These are phyloP conservation scores for Troglohyphantes excavatus DNA, from an alignment of 2,888 invertebrate species.

Conservation along the genomic window DNA sequence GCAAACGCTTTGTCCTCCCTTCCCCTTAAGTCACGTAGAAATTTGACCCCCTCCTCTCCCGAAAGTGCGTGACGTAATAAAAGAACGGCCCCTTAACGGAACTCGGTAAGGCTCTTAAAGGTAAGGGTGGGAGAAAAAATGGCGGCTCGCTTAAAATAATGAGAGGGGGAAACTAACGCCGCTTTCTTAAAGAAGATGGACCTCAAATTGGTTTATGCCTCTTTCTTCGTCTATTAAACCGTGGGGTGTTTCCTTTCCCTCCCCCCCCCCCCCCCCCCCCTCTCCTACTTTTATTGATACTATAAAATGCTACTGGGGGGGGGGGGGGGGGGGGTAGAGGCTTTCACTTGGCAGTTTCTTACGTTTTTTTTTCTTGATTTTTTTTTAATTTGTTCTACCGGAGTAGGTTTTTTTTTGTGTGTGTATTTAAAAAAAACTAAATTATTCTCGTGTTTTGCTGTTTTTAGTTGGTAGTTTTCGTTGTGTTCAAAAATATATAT, in stretches of 20 bases:
- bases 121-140: background rate
- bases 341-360: conserved; percentile 31
- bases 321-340: conserved; percentile 18
- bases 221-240: conserved; percentile 54
- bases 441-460: too few species aligned
- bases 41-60: too few species aligned
- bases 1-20: too few species aligned
- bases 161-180: background rate
- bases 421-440: background rate
- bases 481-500: too few species aligned
- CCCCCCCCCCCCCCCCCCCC: too few species aligned
- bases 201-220: conserved; percentile 54
- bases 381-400: background rate
- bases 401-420: background rate
- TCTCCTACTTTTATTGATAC: conserved; percentile 9
- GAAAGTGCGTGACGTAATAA: conserved; percentile 43
- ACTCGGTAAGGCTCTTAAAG: conserved; percentile 11
- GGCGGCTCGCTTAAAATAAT: conserved; percentile 41
- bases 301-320: conserved; percentile 6
- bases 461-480: too few species aligned
- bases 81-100: too few species aligned
- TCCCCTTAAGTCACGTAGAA: too few species aligned
- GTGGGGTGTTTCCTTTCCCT: too few species aligned
- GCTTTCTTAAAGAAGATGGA: conserved; percentile 34
- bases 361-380: background rate